Base-by-base conservation (phyloP, 2,113 vertebrate species). In the Phalacrocorax pelagicus region DNA sequence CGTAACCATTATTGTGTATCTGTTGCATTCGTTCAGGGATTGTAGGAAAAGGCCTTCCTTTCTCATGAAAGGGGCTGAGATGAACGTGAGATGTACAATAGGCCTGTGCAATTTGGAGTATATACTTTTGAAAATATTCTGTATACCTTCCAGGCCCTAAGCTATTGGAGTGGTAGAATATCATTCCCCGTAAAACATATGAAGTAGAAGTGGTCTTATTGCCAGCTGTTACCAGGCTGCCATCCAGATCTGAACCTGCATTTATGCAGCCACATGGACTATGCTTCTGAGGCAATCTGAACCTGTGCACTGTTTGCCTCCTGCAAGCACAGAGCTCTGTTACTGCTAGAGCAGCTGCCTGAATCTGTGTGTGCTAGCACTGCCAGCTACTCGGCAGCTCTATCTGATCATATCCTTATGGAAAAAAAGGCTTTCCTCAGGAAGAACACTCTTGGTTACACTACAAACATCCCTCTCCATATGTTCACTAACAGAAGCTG, bases 1-100 rank as follows among this genome's bases (percentile, higher is more conserved):
- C 17, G 19, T 10, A 10, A 86, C 75, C 58, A 32, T 15, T 67
- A 7, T 8, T 0, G 0, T 26, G 0, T 44, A 46, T 21, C 47
- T 65, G 30, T 26, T 79, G 66, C 32, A 4, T 18, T 71, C 34
- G 8, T 51, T 3, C 65, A 36, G 32, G 38, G 66, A 5, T 6
- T 61, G 49, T 3, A 70, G 74, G 44, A 72, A 88, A 71, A 90
- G 29, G 3, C 9, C 42, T 57, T 69, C 58, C 75, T 61, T 80
- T 34, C 63, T 4, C 3, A 1, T 15, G 65, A 9, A 52, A 52
- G 44, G 38, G 11, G 10, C 57, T 24, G 61, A 46, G 42, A 3
- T 59, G 58, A 47, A 67, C 3, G 4, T 36, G 62, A 88, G 49
- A 9, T 15, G 27, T n/a, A 59, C 23, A 44, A 42, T 0, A 51